phyloP scores from a whole-genome alignment of 2,797 vertebrate species.

The Phrynocephalus guinanensis region DNA sequence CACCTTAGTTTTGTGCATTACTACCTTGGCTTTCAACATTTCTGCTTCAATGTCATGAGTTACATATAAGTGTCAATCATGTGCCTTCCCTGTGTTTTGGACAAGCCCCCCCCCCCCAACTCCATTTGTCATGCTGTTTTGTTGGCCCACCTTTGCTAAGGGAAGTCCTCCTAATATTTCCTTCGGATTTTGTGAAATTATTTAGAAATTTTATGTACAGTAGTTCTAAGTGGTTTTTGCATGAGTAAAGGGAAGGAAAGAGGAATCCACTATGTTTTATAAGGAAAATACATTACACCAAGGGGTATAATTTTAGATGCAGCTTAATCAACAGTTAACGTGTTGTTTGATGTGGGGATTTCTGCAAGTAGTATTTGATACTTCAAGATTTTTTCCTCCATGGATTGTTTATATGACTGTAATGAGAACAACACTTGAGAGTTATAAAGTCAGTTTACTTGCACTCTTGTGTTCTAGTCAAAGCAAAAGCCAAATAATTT shows the following conservation, averaged over 20 bases:
- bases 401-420: constrained; percentile 5
- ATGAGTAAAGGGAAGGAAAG: background rate
- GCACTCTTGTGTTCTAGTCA: background rate
- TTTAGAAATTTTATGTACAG: background rate
- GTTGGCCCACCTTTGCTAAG: too few species aligned
- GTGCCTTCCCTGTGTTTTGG: background rate
- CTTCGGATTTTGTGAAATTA: background rate
- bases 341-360: background rate
- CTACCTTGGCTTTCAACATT: constrained; percentile 1
- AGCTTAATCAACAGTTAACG: background rate
- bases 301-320: background rate
- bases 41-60: background rate
- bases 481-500: background rate
- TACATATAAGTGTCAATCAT: background rate
- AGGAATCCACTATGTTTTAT: background rate
- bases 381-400: background rate
- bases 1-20: background rate
- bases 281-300: background rate
- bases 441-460: background rate
- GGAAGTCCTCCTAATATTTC: background rate
- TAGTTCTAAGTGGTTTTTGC: too few species aligned
- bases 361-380: background rate
- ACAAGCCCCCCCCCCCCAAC: too few species aligned
- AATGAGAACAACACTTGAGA: background rate
- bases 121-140: background rate